Conservation (phyloP, 92 coral and sea anemone species). For the Blastomussa wellsi region DNA sequence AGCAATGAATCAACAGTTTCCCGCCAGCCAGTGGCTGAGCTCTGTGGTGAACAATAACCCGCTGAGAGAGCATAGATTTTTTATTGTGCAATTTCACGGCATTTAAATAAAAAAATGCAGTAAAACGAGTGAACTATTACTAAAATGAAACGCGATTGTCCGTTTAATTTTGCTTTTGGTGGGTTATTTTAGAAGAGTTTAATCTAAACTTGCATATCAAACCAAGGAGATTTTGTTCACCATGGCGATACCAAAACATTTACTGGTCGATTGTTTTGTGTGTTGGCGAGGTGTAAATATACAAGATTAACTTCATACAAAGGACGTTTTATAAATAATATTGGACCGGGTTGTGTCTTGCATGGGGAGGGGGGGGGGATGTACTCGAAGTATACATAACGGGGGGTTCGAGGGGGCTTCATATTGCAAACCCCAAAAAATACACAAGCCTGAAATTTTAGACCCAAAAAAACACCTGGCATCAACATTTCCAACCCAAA, state of each 20-base stretch:
- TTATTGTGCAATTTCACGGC: constrained; percentile 19
- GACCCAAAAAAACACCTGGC: no score
- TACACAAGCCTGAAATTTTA: no score
- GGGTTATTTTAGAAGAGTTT: neutral
- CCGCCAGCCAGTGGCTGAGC: constrained; percentile 23
- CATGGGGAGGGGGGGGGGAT: no score
- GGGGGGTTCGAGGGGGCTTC: no score
- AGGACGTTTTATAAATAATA: neutral
- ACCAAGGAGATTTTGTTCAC: neutral
- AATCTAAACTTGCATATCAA: neutral
- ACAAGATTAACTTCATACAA: neutral
- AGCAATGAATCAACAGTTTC: constrained; percentile 43
- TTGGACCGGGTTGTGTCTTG: neutral
- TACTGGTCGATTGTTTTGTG: neutral
- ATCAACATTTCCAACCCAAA: no score
- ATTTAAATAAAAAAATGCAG: no score
- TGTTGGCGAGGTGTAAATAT: neutral
- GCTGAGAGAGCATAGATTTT: no score
- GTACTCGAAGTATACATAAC: no score
- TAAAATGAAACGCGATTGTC: no score
- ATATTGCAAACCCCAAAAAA: no score
- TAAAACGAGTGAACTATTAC: no score
- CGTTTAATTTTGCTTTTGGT: no score
- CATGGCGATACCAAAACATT: constrained; percentile 39
- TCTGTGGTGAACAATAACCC: neutral